These are phyloP conservation scores for Drosophila kepulauana DNA, from an alignment of 1,140 invertebrate species.

Conservation along the genomic window DNA sequence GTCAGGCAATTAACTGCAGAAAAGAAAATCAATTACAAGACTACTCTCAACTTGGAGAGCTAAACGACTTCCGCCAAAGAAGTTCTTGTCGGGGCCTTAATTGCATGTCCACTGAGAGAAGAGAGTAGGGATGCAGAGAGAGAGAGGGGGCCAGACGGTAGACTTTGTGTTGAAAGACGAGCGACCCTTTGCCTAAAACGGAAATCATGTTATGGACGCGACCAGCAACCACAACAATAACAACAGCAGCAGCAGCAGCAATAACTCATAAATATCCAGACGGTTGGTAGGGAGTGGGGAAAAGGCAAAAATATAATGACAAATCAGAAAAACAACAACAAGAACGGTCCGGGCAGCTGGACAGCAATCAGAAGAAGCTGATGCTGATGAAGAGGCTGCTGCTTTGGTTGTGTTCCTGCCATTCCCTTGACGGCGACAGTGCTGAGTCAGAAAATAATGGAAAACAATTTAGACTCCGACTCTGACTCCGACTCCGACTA, in stretches of 20 bases:
- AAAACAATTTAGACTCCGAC: slow-evolving; percentile 70
- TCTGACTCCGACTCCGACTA: not conserved
- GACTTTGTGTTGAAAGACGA: slow-evolving; percentile 34
- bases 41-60: slow-evolving; percentile 62
- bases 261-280: slow-evolving; percentile 75
- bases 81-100: slow-evolving; percentile 61
- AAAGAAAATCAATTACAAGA: slow-evolving; percentile 80
- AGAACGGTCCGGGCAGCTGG: slow-evolving; percentile 15
- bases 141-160: not conserved
- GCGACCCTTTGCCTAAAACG: slow-evolving; percentile 71
- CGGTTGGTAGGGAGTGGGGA: not conserved
- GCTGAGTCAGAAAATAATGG: slow-evolving; percentile 79
- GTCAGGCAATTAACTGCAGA: slow-evolving; percentile 62
- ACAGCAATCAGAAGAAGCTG: slow-evolving; percentile 48
- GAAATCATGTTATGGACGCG: slow-evolving; percentile 78
- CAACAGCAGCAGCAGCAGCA: slow-evolving; percentile 37
- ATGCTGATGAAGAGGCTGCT: slow-evolving; percentile 68
- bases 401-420: slow-evolving; percentile 23
- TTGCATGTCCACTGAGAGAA: slow-evolving; percentile 66
- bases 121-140: slow-evolving; percentile 32
- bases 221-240: slow-evolving; percentile 42
- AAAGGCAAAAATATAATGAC: slow-evolving; percentile 66
- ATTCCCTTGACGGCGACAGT: slow-evolving; percentile 25
- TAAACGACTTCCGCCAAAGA: slow-evolving; percentile 79
- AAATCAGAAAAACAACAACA: slow-evolving; percentile 72